Base-by-base conservation (phyloP, 2,113 vertebrate species). In the Crypturellus undulatus region DNA sequence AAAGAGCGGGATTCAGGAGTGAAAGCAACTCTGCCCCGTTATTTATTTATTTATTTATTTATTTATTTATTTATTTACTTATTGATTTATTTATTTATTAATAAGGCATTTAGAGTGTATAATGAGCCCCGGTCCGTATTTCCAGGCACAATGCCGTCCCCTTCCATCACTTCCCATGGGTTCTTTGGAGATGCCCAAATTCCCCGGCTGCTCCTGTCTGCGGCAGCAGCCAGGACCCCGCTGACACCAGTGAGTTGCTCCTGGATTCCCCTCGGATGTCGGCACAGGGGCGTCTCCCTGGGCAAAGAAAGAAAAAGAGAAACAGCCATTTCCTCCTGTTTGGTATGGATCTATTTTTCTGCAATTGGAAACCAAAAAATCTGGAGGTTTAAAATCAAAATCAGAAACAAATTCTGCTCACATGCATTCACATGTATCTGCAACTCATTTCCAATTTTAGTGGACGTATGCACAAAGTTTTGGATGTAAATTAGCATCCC, bases 211-310 rank as follows among this genome's bases (percentile, higher is more conserved):
- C 63, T 88, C 59, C 70, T 75, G 73, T 94, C 91, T 92, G 93
- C 87, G 89, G 93, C 92, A 90, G 91, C 75, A 91, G 89, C 70
- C 45, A 78, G 87, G 78, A 81, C 34, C 73, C 92, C 68, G 91
- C 96, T 89, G 96, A 47, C 91, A 89, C 92, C 40, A 82, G 76
- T 36, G 15, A 76, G 91, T 56, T 36, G 93, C 75, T 83, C 51
- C 42, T 20, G 87, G 90, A 70, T 30, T 21, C 75, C 87, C 67
- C 79, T 92, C 49, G 73, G 77, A 79, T 34, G 73, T 63, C 47
- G 43, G 75, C 91, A 79, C 92, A 68, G 78, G 62, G 54, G 26
- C 93, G 59, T 45, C 79, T 64, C 88, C 47, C 73, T 14, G 10
- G 28, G 43, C 49, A 19, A 72, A 45, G 63, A 32, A 56, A 10